Conservation (phyloP, 2,888 invertebrate species). For the Lithophane semibrunnea region DNA sequence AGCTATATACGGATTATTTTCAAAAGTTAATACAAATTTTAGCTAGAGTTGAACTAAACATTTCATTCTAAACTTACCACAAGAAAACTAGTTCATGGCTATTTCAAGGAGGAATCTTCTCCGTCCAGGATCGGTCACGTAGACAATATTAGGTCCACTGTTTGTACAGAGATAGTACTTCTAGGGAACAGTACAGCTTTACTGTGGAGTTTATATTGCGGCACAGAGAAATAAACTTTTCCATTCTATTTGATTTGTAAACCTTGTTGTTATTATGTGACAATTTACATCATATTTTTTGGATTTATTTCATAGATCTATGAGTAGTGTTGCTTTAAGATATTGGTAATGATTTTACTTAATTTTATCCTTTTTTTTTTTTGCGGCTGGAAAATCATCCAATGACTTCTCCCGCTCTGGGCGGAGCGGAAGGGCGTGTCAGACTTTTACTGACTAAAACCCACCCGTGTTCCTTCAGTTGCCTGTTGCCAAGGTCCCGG, state of each 20-base stretch:
- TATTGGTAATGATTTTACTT: background rate
- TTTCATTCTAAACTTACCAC: background rate
- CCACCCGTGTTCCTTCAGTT: no score
- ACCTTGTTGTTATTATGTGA: background rate
- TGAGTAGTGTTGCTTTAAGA: background rate
- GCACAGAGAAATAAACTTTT: background rate
- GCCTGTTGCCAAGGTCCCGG: no score
- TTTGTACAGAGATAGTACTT: slow-evolving; percentile 26
- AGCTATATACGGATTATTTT: background rate
- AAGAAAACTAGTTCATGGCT: slow-evolving; percentile 7
- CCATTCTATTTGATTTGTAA: background rate
- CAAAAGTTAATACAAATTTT: background rate
- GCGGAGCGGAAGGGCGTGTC: no score
- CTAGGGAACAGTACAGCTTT: background rate
- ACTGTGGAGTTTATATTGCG: slow-evolving; percentile 1
- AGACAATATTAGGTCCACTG: slow-evolving; percentile 40
- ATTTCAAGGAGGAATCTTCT: slow-evolving; percentile 50
- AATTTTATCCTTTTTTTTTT: no score
- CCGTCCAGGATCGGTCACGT: slow-evolving; percentile 50
- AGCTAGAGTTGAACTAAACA: background rate
- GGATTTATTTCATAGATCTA: background rate
- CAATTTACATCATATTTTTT: background rate
- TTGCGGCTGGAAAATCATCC: no score
- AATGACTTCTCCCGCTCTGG: no score
- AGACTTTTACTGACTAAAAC: no score